Base-by-base conservation (phyloP, 1,140 invertebrate species). In the Drosophila miranda region DNA sequence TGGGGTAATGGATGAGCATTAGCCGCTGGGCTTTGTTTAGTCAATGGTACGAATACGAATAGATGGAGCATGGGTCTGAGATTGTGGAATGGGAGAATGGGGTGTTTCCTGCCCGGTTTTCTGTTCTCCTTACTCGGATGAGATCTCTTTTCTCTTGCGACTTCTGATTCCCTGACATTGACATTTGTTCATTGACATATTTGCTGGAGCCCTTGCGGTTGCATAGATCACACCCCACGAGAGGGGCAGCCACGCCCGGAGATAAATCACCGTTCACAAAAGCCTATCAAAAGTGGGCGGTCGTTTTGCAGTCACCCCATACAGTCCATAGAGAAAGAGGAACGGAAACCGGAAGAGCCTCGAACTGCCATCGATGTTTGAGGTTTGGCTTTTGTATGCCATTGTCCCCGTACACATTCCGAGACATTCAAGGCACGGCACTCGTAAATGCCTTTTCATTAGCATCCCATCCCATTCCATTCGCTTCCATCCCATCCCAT, bases 381-480 rank as follows among this genome's bases (percentile, higher is more conserved):
- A 82, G 79, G 79, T 82, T 83, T 82, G 79, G 54, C 75, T 78
- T 82, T 83, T 82, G 79, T 81, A 44, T 50, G 34, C 34, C 34
- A 34, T 3, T 11, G 6, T 45, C 38, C 21, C 45, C 45, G 38
- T 11, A 13, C 34, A 38, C 34, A 38, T 44, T 61, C 9, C 19
- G 14, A 9, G 16, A 13, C 21, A 49, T 30, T 30, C 28, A 30
- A 9, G 28, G 28, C 21, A 23, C 28, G 53, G 19, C 70, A 38
- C 53, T 73, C 34, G 34, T 38, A 38, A 69, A 73, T 61, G 78
- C 53, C 55, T 60, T 66, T 76, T 71, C 77, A 80, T 80, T 72
- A 72, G 78, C 66, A 81, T 72, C 60, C 44, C 44, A 14, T 9
- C 6, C 26, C 28, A 28, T 66, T 75, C 64, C 77, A 80, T 80